phyloP scores from a whole-genome alignment of 2,797 vertebrate species.

The Bradypodion ventrale region DNA sequence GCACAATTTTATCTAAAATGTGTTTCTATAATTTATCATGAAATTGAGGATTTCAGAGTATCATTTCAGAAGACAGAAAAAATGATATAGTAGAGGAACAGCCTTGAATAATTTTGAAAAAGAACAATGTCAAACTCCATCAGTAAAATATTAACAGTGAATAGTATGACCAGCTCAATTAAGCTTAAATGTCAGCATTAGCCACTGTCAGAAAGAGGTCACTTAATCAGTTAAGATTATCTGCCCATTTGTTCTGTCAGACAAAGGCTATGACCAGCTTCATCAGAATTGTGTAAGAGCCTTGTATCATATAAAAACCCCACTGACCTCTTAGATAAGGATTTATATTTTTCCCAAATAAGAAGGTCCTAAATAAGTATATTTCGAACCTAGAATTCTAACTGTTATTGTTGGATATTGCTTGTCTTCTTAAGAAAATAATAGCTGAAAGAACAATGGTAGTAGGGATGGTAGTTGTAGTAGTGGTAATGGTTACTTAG shows the following conservation, averaged over 20 bases:
- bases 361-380: not conserved
- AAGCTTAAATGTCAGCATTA: slow-evolving; percentile 42
- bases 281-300: not conserved
- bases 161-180: slow-evolving; percentile 15
- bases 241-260: slow-evolving; percentile 19
- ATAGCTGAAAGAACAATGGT: too few species aligned
- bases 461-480: too few species aligned
- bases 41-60: slow-evolving; percentile 35
- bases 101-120: slow-evolving; percentile 36
- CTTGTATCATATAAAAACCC: not conserved
- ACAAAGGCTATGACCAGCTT: slow-evolving; percentile 17
- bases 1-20: not conserved
- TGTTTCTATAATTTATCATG: not conserved
- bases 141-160: slow-evolving; percentile 17
- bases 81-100: not conserved
- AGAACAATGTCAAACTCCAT: slow-evolving; percentile 40
- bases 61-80: slow-evolving; percentile 34
- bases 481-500: not conserved
- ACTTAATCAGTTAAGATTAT: slow-evolving; percentile 32
- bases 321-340: not conserved
- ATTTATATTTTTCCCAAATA: not conserved
- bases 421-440: not conserved
- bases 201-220: slow-evolving; percentile 11
- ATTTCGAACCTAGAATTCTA: not conserved
- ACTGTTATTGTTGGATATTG: not conserved